Percentiles rank a stretch among this genome's conserved stretches.
phyloP scores from a whole-genome alignment of 2,113 vertebrate genomes.

The Xiphorhynchus elegans region DNA sequence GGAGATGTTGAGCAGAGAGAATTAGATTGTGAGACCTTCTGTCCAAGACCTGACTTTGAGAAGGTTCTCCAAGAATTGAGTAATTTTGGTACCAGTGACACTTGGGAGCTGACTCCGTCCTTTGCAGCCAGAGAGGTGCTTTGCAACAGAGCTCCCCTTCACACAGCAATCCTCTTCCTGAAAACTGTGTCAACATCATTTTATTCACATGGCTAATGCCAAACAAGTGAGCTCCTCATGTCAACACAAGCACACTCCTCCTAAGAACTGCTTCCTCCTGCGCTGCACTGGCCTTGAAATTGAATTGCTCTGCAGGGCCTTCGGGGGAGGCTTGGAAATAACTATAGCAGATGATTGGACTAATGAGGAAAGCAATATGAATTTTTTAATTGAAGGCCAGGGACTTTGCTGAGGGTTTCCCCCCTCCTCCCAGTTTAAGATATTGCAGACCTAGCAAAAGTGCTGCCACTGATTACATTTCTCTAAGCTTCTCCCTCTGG shows the following conservation, averaged over 20 bases:
- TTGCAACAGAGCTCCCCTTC: slow-evolving; percentile 14
- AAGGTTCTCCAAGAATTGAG: neutral
- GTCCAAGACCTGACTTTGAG: neutral
- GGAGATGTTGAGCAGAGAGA: neutral
- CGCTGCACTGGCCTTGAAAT: neutral
- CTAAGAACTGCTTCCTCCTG: fast-evolving
- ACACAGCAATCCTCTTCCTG: neutral
- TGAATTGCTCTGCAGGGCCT: neutral
- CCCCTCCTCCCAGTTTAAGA: neutral
- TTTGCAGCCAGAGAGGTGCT: neutral
- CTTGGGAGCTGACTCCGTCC: neutral
- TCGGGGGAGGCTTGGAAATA: neutral
- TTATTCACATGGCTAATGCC: neutral
- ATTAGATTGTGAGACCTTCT: neutral
- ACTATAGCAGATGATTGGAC: neutral
- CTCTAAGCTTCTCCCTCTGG: neutral
- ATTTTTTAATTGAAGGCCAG: slow-evolving; percentile 34
- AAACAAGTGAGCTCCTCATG: neutral
- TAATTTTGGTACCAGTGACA: neutral
- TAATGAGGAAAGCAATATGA: slow-evolving; percentile 40
- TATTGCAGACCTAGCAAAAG: neutral
- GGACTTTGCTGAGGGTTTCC: neutral
- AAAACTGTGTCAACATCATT: neutral
- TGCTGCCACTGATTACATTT: neutral
- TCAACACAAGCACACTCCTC: neutral